Conservation (phyloP, 2,113 vertebrate genomes). For the Oryzias woworae region DNA sequence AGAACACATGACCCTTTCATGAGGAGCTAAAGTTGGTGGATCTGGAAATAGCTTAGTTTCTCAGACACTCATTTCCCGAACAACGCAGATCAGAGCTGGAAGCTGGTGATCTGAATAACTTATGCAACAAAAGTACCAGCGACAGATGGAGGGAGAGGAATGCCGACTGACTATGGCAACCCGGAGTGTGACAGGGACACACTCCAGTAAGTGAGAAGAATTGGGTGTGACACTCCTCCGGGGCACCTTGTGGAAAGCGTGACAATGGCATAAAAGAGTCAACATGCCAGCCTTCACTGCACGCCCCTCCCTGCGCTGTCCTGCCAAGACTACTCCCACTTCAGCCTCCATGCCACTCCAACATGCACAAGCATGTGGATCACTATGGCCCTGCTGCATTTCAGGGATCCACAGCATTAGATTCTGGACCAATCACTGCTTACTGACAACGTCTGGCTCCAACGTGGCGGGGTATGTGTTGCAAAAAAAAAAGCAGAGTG, state of each 20-base stretch:
- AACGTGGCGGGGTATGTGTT: too few relatives aligned
- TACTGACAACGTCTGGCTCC: too few relatives aligned
- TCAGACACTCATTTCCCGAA: conserved; percentile 6
- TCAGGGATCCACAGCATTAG: too few relatives aligned
- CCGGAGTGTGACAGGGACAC: conserved; percentile 64
- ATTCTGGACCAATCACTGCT: too few relatives aligned
- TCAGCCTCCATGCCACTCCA: conserved; percentile 13
- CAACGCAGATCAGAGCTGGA: conserved; percentile 6
- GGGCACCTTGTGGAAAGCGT: conserved; percentile 67
- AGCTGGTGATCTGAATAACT: conserved; percentile 40
- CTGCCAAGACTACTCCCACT: conserved; percentile 48
- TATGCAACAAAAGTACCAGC: conserved; percentile 22
- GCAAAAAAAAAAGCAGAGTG: too few relatives aligned
- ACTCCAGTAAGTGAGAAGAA: conserved; percentile 63
- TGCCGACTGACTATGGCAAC: conserved; percentile 60
- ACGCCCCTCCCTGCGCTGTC: conserved; percentile 35
- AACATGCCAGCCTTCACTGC: conserved; percentile 69
- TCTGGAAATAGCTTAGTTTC: neutral
- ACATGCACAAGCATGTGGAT: too few relatives aligned
- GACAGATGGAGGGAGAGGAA: conserved; percentile 61
- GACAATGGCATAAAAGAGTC: conserved; percentile 67
- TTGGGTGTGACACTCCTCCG: conserved; percentile 62
- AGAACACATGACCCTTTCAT: neutral
- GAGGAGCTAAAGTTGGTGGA: neutral
- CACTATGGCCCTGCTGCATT: too few relatives aligned